Conservation (phyloP, 2,797 vertebrate species). For the Oryzias sinensis region DNA sequence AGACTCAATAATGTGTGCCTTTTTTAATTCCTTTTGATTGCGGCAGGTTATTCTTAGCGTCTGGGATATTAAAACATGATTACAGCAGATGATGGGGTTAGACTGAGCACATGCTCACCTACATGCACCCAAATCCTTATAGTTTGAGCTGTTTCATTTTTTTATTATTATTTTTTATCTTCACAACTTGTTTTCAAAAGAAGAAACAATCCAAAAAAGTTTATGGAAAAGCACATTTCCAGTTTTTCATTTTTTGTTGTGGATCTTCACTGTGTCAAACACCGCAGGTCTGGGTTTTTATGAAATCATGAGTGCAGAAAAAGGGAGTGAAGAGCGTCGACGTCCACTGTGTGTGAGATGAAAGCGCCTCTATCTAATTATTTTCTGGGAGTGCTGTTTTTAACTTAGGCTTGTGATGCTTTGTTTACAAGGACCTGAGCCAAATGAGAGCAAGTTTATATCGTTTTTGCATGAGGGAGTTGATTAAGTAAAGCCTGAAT, state of each 20-base stretch:
- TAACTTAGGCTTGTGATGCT: constrained; percentile 13
- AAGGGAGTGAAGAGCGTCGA: constrained; percentile 29
- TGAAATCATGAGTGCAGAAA: constrained; percentile 37
- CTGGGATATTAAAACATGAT: constrained; percentile 23
- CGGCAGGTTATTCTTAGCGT: constrained; percentile 34
- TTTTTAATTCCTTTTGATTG: constrained; percentile 54
- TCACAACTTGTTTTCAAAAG: constrained; percentile 4
- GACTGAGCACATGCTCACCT: constrained; percentile 5
- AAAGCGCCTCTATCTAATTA: constrained; percentile 35
- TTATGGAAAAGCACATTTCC: not conserved
- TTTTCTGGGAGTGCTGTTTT: constrained; percentile 38
- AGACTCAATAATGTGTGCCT: constrained; percentile 17
- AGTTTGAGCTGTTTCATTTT: constrained; percentile 21
- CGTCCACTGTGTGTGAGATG: constrained; percentile 30
- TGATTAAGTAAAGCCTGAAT: constrained; percentile 28
- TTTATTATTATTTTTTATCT: constrained; percentile 28
- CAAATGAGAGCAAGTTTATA: constrained; percentile 35
- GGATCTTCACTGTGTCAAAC: constrained; percentile 11
- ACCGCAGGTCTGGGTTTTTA: constrained; percentile 22
- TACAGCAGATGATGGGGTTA: constrained; percentile 13
- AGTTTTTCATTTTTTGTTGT: constrained; percentile 1
- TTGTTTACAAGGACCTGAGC: constrained; percentile 13
- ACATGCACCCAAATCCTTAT: constrained; percentile 13
- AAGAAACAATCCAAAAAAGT: constrained; percentile 5
- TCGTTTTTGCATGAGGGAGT: constrained; percentile 26